A percentile compares a stretch with the other conserved stretches of the same genome.
These are phyloP conservation scores for Dicrurus megarhynchus DNA, from an alignment of 2,113 vertebrate genomes.

Conservation along the genomic window DNA sequence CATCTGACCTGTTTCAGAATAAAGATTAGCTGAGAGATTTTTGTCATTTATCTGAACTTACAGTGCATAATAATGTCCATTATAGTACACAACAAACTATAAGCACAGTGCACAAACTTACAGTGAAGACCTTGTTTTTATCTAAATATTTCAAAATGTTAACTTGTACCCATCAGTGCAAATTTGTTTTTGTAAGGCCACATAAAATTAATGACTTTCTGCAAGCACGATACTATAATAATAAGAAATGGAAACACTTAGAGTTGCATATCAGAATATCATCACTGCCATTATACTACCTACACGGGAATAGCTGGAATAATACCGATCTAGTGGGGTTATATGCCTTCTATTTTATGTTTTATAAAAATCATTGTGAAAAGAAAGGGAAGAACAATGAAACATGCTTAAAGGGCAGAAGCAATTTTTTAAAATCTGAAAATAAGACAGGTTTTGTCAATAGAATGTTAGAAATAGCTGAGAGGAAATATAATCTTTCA, in stretches of 20 bases:
- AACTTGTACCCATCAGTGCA: not conserved
- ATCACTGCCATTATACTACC: not conserved
- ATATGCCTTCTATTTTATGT: not conserved
- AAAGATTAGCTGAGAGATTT: not conserved
- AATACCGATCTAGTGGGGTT: not conserved
- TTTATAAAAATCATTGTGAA: not conserved
- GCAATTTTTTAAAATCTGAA: not conserved
- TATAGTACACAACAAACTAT: not conserved
- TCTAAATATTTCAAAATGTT: not conserved
- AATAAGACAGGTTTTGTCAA: not conserved
- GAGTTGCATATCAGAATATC: not conserved
- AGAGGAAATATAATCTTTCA: not conserved
- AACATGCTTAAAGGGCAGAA: not conserved
- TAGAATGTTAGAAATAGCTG: not conserved
- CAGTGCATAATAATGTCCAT: not conserved
- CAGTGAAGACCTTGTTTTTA: not conserved
- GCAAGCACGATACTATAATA: not conserved
- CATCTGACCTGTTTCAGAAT: not conserved
- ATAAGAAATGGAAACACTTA: not conserved
- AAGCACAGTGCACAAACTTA: not conserved
- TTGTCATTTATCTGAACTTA: not conserved
- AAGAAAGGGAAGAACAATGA: not conserved
- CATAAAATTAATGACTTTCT: not conserved
- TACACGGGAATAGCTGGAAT: not conserved
- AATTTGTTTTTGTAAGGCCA: not conserved